Base-by-base conservation (phyloP, 1,140 invertebrate genomes). In the Nixonia krombeini region DNA sequence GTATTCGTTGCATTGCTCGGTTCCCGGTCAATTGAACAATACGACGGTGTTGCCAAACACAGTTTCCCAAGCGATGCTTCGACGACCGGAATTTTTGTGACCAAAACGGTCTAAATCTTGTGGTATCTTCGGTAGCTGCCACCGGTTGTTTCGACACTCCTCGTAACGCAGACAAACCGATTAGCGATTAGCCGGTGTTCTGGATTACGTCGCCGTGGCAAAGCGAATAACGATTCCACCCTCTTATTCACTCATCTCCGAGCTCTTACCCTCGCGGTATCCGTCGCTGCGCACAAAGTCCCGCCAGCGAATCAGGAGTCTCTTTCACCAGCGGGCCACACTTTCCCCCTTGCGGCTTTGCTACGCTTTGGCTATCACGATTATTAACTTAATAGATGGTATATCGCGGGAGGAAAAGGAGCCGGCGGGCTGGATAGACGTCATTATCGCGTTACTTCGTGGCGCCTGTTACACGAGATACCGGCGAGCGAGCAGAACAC, bases 321-420 rank as follows among this genome's bases (percentile, higher is more conserved):
- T 41, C 25, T 16, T 38, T 15, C 38, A 12, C 10, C 47, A 50
- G 28, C 38, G 52, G 35, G 44, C 61, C 53, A 38, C 56, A 28
- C 49, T 47, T 65, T 45, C 57, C 59, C 66, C 58, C 70, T 51
- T 53, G 26, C 9, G 29, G 18, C n/a, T 37, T 58, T 31, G 21
- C 40, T 57, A 31, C 29, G 10, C 56, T 18, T 47, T 44, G 21
- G 16, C 50, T 63, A 71, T 68, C 57, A 45, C 69, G 61, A 67
- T 74, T 69, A 74, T 71, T 68, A 51, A 67, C 45, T 61, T 42
- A 31, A 44, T 38, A 56, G 46, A 71, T 31, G 12, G 12, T 51
- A 68, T 62, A 35, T 15, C 35, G 31, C 37, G n/a, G 31, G 4
- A n/a, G n/a, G n/a, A n/a, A 44, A 16, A 17, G 38, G 10, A 18